A percentile compares a stretch with the other conserved stretches of the same genome.
These are phyloP conservation scores for Cavia porcellus DNA, from an alignment of 2,113 vertebrate species.

Conservation along the genomic window DNA sequence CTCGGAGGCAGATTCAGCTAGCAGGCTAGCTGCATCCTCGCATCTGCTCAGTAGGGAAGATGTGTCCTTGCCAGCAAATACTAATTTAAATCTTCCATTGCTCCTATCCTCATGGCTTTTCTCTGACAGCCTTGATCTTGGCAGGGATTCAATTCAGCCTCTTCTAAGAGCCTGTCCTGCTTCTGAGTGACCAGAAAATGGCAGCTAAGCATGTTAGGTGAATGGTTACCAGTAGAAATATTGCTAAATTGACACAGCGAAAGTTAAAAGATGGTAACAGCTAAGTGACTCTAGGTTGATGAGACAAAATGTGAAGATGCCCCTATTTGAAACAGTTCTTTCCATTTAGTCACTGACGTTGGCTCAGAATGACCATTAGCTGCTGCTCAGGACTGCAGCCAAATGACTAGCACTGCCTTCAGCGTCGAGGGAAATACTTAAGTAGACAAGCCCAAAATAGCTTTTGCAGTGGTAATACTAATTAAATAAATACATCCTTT, in stretches of 20 bases:
- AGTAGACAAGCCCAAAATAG: neutral
- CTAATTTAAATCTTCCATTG: neutral
- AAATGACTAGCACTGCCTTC: neutral
- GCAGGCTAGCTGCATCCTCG: neutral
- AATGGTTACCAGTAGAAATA: neutral
- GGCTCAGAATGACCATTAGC: neutral
- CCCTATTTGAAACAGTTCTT: neutral
- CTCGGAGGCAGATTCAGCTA: neutral
- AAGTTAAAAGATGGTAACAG: neutral
- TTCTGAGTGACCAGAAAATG: neutral
- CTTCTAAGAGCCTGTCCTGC: neutral
- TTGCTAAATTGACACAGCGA: neutral
- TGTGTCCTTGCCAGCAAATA: neutral
- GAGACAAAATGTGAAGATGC: neutral
- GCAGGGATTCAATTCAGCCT: neutral
- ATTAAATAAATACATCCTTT: neutral
- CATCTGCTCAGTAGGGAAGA: neutral
- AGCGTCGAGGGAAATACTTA: neutral
- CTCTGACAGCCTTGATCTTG: neutral
- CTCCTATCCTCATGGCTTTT: neutral
- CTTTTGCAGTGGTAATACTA: neutral
- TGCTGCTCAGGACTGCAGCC: neutral
- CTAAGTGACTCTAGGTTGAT: neutral
- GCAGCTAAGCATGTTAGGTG: neutral
- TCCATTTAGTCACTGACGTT: neutral